Conservation (phyloP, 2,113 vertebrate species). For the Pachycephala philippinensis region DNA sequence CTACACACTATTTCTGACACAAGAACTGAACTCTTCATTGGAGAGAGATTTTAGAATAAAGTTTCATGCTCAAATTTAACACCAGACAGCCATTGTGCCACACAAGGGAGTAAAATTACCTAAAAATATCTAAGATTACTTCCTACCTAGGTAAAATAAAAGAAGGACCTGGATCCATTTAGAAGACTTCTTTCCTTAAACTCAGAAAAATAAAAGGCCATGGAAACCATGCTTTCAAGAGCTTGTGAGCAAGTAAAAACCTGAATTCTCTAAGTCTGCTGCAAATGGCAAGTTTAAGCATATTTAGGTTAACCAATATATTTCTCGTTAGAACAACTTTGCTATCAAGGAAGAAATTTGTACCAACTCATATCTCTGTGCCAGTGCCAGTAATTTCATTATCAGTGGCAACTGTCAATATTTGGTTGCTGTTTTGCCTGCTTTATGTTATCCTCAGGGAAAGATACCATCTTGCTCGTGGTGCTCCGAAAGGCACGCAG, state of each 20-base stretch:
- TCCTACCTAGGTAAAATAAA: background rate
- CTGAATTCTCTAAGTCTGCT: background rate
- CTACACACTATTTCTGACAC: background rate
- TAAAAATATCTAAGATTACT: background rate
- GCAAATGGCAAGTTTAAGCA: background rate
- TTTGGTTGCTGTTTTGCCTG: background rate
- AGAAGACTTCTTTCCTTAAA: background rate
- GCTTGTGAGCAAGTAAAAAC: background rate
- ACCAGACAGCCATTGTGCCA: background rate
- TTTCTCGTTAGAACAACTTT: background rate
- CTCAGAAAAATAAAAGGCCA: background rate
- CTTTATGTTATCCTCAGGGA: background rate
- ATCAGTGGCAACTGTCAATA: background rate
- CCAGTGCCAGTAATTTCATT: background rate
- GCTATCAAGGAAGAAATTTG: background rate
- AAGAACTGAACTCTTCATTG: background rate
- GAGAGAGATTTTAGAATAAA: background rate
- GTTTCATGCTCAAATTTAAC: background rate
- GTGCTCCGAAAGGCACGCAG: accelerated
- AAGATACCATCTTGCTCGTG: background rate
- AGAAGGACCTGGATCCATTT: background rate
- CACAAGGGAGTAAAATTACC: background rate
- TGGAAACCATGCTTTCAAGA: background rate
- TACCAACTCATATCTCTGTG: background rate
- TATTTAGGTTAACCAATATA: background rate